Percentiles rank a stretch among this genome's conserved stretches.
Evolutionary conservation across 1,140 invertebrate genomes (phyloP).

Genomic region (Dufourea novaeangliae): DNA sequence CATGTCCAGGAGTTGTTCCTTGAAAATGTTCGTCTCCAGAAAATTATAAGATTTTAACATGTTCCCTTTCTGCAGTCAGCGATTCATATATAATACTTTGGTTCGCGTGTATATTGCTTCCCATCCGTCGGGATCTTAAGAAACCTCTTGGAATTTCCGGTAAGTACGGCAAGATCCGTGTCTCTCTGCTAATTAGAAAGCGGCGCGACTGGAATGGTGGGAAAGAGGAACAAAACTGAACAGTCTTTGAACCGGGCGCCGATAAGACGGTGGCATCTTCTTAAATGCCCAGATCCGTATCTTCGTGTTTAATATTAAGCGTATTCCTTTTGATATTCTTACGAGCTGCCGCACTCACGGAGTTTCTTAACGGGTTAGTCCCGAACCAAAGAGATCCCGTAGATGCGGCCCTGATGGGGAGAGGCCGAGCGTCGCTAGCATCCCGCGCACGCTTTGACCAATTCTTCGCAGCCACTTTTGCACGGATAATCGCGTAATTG

Average conservation of each 20-base stretch:
- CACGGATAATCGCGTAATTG: slow-evolving; percentile 50
- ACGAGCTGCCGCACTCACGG: slow-evolving; percentile 33
- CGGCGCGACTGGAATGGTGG: slow-evolving; percentile 24
- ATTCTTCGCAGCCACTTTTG: slow-evolving; percentile 50
- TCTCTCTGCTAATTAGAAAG: slow-evolving; percentile 68
- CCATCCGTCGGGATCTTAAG: slow-evolving; percentile 41
- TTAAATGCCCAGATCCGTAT: slow-evolving; percentile 70
- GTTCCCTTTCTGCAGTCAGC: too few species aligned
- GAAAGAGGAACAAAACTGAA: slow-evolving; percentile 67
- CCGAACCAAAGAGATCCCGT: slow-evolving; percentile 46
- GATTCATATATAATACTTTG: too few species aligned
- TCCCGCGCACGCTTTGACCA: slow-evolving; percentile 54
- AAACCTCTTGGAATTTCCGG: slow-evolving; percentile 49
- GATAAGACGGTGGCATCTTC: slow-evolving; percentile 68
- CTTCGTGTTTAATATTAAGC: slow-evolving; percentile 73
- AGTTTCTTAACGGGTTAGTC: slow-evolving; percentile 63
- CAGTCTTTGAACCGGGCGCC: slow-evolving; percentile 61
- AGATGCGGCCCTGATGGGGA: slow-evolving; percentile 25
- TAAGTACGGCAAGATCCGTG: slow-evolving; percentile 51
- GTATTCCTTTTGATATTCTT: slow-evolving; percentile 74
- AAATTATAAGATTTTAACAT: too few species aligned
- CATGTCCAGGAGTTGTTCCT: too few species aligned
- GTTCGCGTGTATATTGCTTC: neutral
- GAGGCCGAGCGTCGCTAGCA: slow-evolving; percentile 31
- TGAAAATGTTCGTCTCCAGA: too few species aligned